Evolutionary conservation across 2,113 vertebrate species (phyloP), one percentile per base, ranked within the genome.

Genomic region (Pogonocichla stellata): DNA sequence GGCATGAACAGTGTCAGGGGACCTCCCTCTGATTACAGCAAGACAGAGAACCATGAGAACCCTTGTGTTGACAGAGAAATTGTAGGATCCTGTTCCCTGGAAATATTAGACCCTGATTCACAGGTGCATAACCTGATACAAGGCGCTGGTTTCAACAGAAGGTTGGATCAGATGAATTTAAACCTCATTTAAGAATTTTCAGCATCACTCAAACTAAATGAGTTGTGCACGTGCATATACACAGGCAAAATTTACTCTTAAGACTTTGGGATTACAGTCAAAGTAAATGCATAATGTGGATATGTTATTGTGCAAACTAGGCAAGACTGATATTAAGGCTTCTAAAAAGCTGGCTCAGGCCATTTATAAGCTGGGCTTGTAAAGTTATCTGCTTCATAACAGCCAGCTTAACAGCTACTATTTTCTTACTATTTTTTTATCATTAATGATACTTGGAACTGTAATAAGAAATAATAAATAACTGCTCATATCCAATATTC

Each of bases 321-420:
- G 69, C 66, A 97, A 96, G 93, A 95, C 80, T 96, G 95, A 97
- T 96, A 88, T 79, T 90, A 96, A 96, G 91, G 47, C 67, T 91
- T 90, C 91, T 96, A 91, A 96, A 97, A 97, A 94, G 57, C 82
- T 96, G 77, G 29, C 90, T 97, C 86, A 96, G 81, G 51, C 60
- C 80, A 87, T 97, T 98, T 94, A 94, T 53, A 80, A 98, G 42
- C 72, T 86, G 84, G 72, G 66, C 61, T 95, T 77, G 80, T 91
- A 83, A 91, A 92, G 80, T 97, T 96, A 97, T 92, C 96, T 95
- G 45, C 90, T 95, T 97, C 97, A 80, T 93, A 98, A 92, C 88
- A 96, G 56, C 58, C 78, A 96, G 20, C 25, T 73, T 87, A 97
- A 50, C 17, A 64, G 29, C 12, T 14, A 54, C 51, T 80, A 4